Evolutionary conservation across 2,113 vertebrate genomes (phyloP), one percentile per base, ranked within the genome.

Genomic region (Leptosomus discolor): DNA sequence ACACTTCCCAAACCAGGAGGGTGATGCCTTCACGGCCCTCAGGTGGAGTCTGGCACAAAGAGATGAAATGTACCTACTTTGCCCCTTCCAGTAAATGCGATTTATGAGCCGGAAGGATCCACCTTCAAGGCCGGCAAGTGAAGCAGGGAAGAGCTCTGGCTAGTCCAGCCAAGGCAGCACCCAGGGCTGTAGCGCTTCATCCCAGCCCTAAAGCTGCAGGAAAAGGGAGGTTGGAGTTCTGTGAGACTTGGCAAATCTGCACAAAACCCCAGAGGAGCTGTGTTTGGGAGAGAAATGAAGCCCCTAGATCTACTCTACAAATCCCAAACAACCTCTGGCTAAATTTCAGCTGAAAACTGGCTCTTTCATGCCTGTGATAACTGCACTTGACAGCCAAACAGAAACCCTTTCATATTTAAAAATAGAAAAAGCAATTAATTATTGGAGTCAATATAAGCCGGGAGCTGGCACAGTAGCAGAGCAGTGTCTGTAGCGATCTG

Each of bases 391-490:
- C 96, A 95, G 89, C 45, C 80, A 89, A 79, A 87, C 77, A 97
- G 87, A 95, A 58, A 82, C 74, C 70, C 63, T 94, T 96, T 97
- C 91, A 96, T 94, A 92, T 88, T 96, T 92, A 85, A 91, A 97
- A 94, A 93, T 83, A 95, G 92, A 82, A 95, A 85, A 94, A 88
- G 89, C 77, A 95, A 91, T 96, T 95, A 95, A 92, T 95, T 87
- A 75, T 61, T 53, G 34, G 65, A 94, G 88, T 97, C 83, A 78
- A 37, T 92, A 69, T 93, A 80, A 95, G 83, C 56, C 1, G 3
- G 63, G 41, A 92, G 57, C 70, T 95, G 90, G 84, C 81, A 82
- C 36, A 43, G 83, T 24, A 67, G 97, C 69, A 50, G 61, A 82
- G 53, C 58, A 23, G 58, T 23, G 41, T 82, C 74, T 73, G 56